These are phyloP conservation scores for Camponotus pennsylvanicus DNA, from an alignment of 1,140 invertebrate species.

Conservation along the genomic window DNA sequence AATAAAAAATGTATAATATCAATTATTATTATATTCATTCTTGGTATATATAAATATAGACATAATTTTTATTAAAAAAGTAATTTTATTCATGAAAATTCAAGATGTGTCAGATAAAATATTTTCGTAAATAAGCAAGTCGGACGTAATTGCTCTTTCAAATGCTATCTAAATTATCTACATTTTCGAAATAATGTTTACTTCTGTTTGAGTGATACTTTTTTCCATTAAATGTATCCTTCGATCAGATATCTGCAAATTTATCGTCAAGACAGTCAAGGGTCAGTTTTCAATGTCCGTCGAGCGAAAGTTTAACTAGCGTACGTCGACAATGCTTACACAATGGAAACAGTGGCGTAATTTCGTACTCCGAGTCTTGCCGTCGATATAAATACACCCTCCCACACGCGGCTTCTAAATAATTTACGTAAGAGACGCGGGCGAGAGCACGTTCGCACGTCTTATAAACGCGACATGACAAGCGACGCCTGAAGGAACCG, in stretches of 20 bases:
- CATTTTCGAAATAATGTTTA: background rate
- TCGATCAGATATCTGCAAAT: slow-evolving; percentile 14
- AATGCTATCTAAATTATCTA: background rate
- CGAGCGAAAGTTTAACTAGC: slow-evolving; percentile 75
- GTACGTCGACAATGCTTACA: slow-evolving; percentile 70
- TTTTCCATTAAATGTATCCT: slow-evolving; percentile 21
- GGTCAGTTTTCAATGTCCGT: slow-evolving; percentile 72
- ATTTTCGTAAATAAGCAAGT: too few relatives aligned
- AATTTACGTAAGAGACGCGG: slow-evolving; percentile 71
- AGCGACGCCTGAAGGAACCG: background rate
- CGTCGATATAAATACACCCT: slow-evolving; percentile 70
- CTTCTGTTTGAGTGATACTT: slow-evolving; percentile 2
- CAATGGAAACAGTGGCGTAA: slow-evolving; percentile 74
- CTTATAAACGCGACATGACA: slow-evolving; percentile 47
- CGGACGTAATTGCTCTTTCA: background rate
- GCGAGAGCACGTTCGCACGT: slow-evolving; percentile 40
- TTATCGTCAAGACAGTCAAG: slow-evolving; percentile 48
- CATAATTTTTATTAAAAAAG: too few relatives aligned
- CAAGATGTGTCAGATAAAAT: too few relatives aligned
- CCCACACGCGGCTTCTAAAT: slow-evolving; percentile 73
- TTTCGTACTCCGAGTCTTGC: slow-evolving; percentile 68
- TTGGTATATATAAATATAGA: too few relatives aligned
- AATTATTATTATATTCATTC: too few relatives aligned
- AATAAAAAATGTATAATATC: too few relatives aligned
- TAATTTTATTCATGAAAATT: too few relatives aligned